phyloP scores from a whole-genome alignment of 1,140 invertebrate species.

The Ceratitis capitata region DNA sequence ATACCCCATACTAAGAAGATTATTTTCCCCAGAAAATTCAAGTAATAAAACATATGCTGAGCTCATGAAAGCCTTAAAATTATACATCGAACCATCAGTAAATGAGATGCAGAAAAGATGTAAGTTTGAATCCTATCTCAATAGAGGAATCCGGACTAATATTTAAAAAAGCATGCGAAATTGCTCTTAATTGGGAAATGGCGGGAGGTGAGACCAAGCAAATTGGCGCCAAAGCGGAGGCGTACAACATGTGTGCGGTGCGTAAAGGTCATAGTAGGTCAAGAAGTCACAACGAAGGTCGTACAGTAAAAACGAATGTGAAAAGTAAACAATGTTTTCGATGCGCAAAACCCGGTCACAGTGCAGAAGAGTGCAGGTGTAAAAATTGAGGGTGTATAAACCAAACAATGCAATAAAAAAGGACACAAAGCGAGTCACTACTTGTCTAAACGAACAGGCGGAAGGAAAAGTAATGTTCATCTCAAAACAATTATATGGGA shows the following conservation, averaged over 20 bases:
- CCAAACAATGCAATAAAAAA: conserved; percentile 22
- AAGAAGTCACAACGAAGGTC: background rate
- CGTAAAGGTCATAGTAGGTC: background rate
- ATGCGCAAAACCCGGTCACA: background rate
- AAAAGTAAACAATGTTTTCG: background rate
- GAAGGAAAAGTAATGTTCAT: background rate
- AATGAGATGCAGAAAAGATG: background rate
- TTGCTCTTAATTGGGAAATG: conserved; percentile 14
- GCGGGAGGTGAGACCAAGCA: background rate
- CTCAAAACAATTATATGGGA: background rate
- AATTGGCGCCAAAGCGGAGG: background rate
- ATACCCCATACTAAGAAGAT: background rate
- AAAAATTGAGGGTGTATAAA: conserved; percentile 15
- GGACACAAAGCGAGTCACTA: background rate
- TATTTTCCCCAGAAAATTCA: background rate
- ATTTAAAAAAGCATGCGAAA: conserved; percentile 13
- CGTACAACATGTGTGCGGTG: background rate
- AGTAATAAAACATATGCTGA: background rate
- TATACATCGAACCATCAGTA: background rate
- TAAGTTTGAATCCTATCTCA: too few relatives aligned
- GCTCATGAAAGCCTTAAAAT: background rate
- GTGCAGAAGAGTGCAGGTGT: background rate
- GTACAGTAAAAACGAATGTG: too few relatives aligned
- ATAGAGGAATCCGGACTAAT: background rate
- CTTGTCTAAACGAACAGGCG: background rate